A percentile compares a stretch with the other conserved stretches of the same genome.
These are phyloP conservation scores for Heteromyza rotundicornis DNA, from an alignment of 2,888 invertebrate species.

Conservation along the genomic window DNA sequence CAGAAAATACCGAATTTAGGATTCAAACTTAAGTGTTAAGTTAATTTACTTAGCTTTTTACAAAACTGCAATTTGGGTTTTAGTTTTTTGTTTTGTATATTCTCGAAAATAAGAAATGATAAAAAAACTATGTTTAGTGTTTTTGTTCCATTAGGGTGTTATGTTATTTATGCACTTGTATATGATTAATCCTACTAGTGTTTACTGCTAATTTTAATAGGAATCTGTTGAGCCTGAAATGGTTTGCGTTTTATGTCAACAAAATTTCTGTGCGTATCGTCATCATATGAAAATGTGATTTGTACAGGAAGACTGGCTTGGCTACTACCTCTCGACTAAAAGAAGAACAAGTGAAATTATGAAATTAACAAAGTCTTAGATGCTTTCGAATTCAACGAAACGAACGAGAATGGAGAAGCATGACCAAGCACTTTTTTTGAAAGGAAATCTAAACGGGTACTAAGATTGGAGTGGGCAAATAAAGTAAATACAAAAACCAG, in stretches of 20 bases:
- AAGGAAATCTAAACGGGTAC: no score
- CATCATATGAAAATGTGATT: no score
- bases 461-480: no score
- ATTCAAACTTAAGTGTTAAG: not conserved
- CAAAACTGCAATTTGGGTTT: not conserved
- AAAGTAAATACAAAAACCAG: no score
- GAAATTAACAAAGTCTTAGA: no score
- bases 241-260: conserved; percentile 34
- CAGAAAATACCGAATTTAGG: conserved; percentile 12
- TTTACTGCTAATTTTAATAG: conserved; percentile 34
- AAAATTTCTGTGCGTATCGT: not conserved
- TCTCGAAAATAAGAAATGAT: no score
- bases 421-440: no score
- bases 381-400: no score
- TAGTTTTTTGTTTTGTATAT: not conserved
- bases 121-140: not conserved
- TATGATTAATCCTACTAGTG: conserved; percentile 7
- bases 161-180: conserved; percentile 5
- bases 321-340: no score
- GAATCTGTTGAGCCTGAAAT: conserved; percentile 43
- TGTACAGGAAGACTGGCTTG: no score
- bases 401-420: no score
- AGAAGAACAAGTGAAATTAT: no score
- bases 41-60: conserved; percentile 8
- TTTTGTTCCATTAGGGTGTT: not conserved